Evolutionary conservation across 2,797 vertebrate species (phyloP).

Genomic region (Poeciliopsis presidionis): DNA sequence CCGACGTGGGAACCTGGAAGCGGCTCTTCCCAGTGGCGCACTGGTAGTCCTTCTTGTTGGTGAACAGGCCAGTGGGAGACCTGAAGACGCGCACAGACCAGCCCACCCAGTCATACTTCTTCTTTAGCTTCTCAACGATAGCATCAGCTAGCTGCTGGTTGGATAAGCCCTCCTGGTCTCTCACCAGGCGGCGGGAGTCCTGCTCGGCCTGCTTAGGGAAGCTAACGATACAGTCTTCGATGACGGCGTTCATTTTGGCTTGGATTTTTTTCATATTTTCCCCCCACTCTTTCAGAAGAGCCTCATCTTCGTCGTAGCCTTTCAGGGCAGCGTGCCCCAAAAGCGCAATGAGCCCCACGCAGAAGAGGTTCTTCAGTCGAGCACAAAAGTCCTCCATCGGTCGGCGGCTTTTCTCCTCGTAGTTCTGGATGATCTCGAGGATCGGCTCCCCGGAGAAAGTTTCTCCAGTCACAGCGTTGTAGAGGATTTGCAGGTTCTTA

Average conservation of each 20-base stretch:
- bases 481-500: constrained; percentile 79
- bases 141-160: constrained; percentile 76
- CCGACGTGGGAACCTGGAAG: constrained; percentile 71
- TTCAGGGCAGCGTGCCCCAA: constrained; percentile 80
- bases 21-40: constrained; percentile 76
- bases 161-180: constrained; percentile 59
- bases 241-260: constrained; percentile 73
- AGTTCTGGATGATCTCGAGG: constrained; percentile 79
- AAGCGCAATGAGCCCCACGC: constrained; percentile 81
- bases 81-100: constrained; percentile 82
- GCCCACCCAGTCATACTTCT: constrained; percentile 82
- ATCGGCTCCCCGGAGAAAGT: constrained; percentile 78
- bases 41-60: constrained; percentile 71
- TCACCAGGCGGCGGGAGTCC: constrained; percentile 71
- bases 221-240: constrained; percentile 80
- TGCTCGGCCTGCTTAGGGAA: constrained; percentile 77
- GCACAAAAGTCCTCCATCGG: constrained; percentile 80
- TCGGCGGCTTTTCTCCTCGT: constrained; percentile 81
- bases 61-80: constrained; percentile 63
- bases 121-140: constrained; percentile 72
- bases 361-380: constrained; percentile 83
- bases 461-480: constrained; percentile 76
- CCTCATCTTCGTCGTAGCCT: constrained; percentile 73
- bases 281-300: constrained; percentile 72
- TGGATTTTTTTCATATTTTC: constrained; percentile 79